phyloP scores from a whole-genome alignment of 1,140 invertebrate genomes.

The Eriocheir sinensis region DNA sequence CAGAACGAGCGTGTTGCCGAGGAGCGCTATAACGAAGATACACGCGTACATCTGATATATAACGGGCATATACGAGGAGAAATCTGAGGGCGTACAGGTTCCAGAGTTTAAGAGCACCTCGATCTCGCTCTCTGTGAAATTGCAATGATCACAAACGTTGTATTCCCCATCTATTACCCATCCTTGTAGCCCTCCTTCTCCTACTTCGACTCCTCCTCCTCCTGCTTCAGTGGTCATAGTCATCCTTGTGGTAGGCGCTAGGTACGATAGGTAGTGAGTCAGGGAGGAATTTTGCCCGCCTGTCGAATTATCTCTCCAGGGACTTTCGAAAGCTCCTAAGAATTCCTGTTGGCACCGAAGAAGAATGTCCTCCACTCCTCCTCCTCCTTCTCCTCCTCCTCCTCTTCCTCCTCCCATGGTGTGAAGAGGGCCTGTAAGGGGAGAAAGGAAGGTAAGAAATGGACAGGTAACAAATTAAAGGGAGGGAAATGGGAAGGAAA shows the following conservation, averaged over 20 bases:
- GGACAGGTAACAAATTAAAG: background rate
- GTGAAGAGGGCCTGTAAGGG: background rate
- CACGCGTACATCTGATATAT: conserved; percentile 85
- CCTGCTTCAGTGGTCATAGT: no score
- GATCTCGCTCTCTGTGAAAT: conserved; percentile 18
- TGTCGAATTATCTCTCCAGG: no score
- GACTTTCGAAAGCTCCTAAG: no score
- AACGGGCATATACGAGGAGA: conserved; percentile 67
- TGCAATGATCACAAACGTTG: conserved; percentile 52
- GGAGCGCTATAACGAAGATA: conserved; percentile 88
- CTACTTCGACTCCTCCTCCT: no score
- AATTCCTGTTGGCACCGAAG: conserved; percentile 14
- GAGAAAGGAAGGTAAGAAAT: background rate
- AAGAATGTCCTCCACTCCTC: conserved; percentile 8
- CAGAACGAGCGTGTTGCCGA: conserved; percentile 91
- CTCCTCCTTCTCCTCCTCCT: background rate
- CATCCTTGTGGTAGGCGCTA: no score
- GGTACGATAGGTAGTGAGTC: no score
- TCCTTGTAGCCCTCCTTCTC: background rate
- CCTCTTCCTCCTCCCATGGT: background rate
- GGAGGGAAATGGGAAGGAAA: background rate
- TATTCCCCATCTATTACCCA: background rate
- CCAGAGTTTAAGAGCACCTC: conserved; percentile 46
- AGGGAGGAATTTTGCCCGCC: no score
- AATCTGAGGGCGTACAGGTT: conserved; percentile 38